Base-by-base conservation (phyloP, 2,113 vertebrate species). In the Apaloderma vittatum region DNA sequence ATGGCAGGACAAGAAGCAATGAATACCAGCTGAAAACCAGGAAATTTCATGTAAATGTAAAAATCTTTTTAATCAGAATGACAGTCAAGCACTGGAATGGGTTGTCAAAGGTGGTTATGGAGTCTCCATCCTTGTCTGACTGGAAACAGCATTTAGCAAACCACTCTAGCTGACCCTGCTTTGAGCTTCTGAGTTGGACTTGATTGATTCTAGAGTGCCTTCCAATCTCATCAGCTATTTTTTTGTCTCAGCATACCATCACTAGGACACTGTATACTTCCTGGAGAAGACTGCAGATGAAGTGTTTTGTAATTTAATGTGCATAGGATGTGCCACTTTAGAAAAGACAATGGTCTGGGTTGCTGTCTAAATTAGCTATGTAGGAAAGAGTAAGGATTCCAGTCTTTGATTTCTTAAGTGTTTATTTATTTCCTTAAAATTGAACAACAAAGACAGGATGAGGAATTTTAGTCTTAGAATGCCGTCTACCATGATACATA, bases 281-380 rank as follows among this genome's bases (percentile, higher is more conserved):
- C 52, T 61, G 24, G 10, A 89, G 40, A 12, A 68, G 29, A 54
- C 3, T 36, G 27, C 49, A 54, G 18, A 59, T 12, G 15, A 58
- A 4, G 4, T 48, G 5, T 79, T 22, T 45, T 76, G 9, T 45
- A 55, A 55, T 40, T 71, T 66, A 36, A n/a, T 58, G n/a, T 48
- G 22, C 48, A 5, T 19, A 12, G 6, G 4, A 20, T 70, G 32
- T 40, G 27, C 23, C 32, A 27, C 12, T 61, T 55, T 67, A 65
- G 22, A 32, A 70, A 59, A 65, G 6, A 29, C 0, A 0, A 26
- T 68, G 8, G 10, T 52, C 20, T 5, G 3, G 1, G 8, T 78
- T 78, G 13, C 18, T 70, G 7, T 43, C 3, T 63, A 73, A 61
- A 86, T 67, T 86, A 52, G 11, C 36, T 73, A 7, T 46, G 21